Evolutionary conservation across 2,888 invertebrate species (phyloP).

Genomic region (Cremastobaeus sp.): DNA sequence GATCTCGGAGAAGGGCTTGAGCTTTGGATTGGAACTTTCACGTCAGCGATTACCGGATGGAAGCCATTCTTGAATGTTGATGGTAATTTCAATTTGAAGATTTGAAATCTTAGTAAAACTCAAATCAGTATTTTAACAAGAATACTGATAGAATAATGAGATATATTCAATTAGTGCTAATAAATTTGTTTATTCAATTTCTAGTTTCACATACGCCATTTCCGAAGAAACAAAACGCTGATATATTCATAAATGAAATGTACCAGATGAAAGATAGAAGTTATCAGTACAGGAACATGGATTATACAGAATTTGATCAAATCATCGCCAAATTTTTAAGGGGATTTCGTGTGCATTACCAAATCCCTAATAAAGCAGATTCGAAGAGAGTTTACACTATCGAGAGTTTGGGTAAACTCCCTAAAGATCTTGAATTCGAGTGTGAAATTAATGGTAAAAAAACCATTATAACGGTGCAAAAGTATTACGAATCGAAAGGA

Average conservation of each 20-base stretch:
- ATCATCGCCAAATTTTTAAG: slow-evolving; percentile 14
- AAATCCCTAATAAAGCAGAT: slow-evolving; percentile 19
- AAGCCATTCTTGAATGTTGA: slow-evolving; percentile 92
- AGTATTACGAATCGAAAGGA: slow-evolving; percentile 78
- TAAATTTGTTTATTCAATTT: slow-evolving; percentile 69
- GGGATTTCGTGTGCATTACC: slow-evolving; percentile 9
- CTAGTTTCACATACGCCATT: slow-evolving; percentile 28
- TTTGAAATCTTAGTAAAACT: slow-evolving; percentile 67
- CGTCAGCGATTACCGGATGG: slow-evolving; percentile 94
- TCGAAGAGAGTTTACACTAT: slow-evolving; percentile 26
- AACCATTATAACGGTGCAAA: slow-evolving; percentile 76
- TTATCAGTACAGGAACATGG: slow-evolving; percentile 5
- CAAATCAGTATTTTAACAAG: neutral
- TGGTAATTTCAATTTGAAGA: slow-evolving; percentile 78
- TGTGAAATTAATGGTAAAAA: slow-evolving; percentile 62
- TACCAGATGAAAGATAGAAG: slow-evolving; percentile 2
- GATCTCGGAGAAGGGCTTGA: slow-evolving; percentile 89
- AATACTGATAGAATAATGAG: neutral
- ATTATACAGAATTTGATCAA: slow-evolving; percentile 8
- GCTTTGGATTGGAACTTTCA: slow-evolving; percentile 96
- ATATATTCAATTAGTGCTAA: neutral
- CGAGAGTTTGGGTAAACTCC: slow-evolving; percentile 6
- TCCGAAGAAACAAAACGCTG: slow-evolving; percentile 5
- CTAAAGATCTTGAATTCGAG: slow-evolving; percentile 5
- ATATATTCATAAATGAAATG: slow-evolving; percentile 15